Evolutionary conservation across 2,797 vertebrate species (phyloP), one percentile per base, ranked within the genome.

Genomic region (Hafferia zeledoni): DNA sequence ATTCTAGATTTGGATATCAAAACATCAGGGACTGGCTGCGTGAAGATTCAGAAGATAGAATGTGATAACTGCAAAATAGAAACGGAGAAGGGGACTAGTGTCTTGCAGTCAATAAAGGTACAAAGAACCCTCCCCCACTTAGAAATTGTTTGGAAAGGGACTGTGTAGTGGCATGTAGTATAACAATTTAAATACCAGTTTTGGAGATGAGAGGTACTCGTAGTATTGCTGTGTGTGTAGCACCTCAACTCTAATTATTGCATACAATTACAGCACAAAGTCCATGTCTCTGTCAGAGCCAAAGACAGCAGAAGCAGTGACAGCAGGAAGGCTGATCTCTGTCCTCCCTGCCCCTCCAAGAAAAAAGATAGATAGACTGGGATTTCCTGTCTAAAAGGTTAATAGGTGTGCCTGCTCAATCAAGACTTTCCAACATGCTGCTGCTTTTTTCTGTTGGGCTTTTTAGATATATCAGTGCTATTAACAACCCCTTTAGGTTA

Each of bases 101-200:
- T 98, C 68, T 96, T 99, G 87, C 98, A 99, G 74, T 99, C 99
- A 83, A 84, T 99, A 82, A 99, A 99, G 98, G 99, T 99, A 97
- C 75, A 77, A 77, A 61, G 20, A 94, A 22, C 61, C 30, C 60
- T 79, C 33, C 19, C 19, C 13, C 13, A 6, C 77, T 88, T 86
- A 7, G 17, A 44, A 14, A 15, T n/a, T 77, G 11, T 63, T 88
- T 89, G 61, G 50, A 68, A 68, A 59, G 24, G 53, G 17, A 25
- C 52, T 23, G 2, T 67, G 55, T 18, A 27, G 10, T 77, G 18
- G 24, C 30, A 67, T 79, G 11, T 4, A 12, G 6, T 69, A 15
- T 74, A 23, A 72, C 57, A 71, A 37, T 35, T 52, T 46, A 67
- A 28, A 35, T 49, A 49, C 12, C 11, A 39, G 6, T 20, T 80